phyloP scores from a whole-genome alignment of 2,797 vertebrate species.

The Urosaurus nigricauda region DNA sequence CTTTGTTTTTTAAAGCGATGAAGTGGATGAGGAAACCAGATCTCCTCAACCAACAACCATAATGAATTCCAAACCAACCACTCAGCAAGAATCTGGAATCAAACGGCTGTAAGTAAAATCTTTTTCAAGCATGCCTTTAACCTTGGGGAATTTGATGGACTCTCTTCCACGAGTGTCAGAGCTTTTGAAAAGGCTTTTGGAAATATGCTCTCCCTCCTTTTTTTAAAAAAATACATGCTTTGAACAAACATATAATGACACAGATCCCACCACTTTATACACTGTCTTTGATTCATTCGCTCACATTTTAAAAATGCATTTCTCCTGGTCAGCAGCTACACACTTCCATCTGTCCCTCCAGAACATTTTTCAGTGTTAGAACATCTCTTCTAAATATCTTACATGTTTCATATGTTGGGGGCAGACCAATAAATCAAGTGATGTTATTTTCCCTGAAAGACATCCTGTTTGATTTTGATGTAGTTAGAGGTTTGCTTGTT shows the following conservation, averaged over 20 bases:
- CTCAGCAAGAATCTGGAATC: constrained; percentile 94
- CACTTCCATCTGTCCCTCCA: background rate
- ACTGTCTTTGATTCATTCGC: background rate
- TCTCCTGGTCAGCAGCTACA: no score
- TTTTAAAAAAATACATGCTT: background rate
- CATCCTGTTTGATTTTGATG: background rate
- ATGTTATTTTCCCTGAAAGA: background rate
- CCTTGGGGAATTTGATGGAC: background rate
- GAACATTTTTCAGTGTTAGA: background rate
- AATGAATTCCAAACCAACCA: constrained; percentile 80
- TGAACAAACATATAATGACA: background rate
- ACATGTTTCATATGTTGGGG: background rate
- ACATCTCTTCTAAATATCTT: background rate
- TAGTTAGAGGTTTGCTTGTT: background rate
- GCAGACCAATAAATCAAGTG: no score
- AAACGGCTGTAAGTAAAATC: constrained; percentile 91
- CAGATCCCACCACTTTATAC: background rate
- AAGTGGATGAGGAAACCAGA: constrained; percentile 88
- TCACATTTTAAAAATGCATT: background rate
- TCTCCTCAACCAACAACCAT: constrained; percentile 82
- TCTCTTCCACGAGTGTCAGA: no score
- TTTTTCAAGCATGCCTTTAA: constrained; percentile 5
- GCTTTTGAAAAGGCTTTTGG: background rate
- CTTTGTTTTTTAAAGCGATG: constrained; percentile 83
- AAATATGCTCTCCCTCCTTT: background rate